Base-by-base conservation (phyloP, 2,888 invertebrate species). In the Pachliopta kotzebuea region DNA sequence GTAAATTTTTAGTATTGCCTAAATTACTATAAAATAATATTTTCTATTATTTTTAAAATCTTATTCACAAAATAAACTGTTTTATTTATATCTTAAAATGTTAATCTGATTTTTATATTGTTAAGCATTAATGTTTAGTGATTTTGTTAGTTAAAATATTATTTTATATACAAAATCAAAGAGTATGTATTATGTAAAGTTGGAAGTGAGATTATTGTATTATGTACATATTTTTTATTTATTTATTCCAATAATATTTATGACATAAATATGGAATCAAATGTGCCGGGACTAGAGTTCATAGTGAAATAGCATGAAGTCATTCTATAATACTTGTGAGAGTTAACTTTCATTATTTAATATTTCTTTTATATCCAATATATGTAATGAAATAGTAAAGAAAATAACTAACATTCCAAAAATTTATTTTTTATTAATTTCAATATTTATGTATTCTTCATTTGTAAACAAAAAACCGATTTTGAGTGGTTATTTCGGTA, bases 181-280 rank as follows among this genome's bases (percentile, higher is more conserved):
- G 72, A 71, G 66, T 74, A 72, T 66, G 70, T 73, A 70, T 72
- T 69, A 67, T 70, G 79, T 81, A 83, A 77, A 77, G 78, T 77
- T 82, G 74, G 84, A 86, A 78, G 84, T 85, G 86, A 88, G 85
- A 89, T 89, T 87, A 86, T 81, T 80, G 76, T 79, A 79, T 76
- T 78, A 77, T 76, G 81, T 77, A 88, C 88, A 89, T 89, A 26
- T 26, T 88, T 90, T 89, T 76, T 88, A 88, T 84, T 80, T 74
- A 74, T 52, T 52, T 45, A 14, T 71, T 68, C 74, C 71, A 71
- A 68, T 72, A 72, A 71, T 68, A 31, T 74, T 72, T 23, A 62
- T 64, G 23, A 60, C 56, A 68, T 23, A 62, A 68, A 24, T 60
- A 72, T 45, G 70, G 66, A 70, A 71, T 71, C 70, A 66, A 73